These are phyloP conservation scores for Rousettus leschenaultii DNA, from an alignment of 2,113 vertebrate species.

Conservation along the genomic window DNA sequence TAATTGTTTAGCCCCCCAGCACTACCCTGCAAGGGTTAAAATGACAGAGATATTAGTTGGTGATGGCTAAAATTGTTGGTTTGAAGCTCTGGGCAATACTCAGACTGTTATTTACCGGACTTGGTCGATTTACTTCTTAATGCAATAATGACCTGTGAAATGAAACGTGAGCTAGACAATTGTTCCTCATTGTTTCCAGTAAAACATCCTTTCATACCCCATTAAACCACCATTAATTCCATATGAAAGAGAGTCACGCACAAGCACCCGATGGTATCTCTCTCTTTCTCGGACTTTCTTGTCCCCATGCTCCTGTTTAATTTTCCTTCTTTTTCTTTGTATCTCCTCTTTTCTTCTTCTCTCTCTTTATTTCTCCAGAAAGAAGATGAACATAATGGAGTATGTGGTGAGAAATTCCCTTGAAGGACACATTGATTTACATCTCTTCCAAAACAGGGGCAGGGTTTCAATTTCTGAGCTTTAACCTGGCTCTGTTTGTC, in stretches of 20 bases:
- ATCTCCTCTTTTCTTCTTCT: neutral
- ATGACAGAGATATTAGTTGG: constrained; percentile 84
- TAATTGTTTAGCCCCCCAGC: constrained; percentile 86
- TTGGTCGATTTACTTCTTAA: constrained; percentile 91
- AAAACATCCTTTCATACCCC: constrained; percentile 88
- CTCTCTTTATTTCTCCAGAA: neutral
- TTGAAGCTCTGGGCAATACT: constrained; percentile 85
- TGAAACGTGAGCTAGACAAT: constrained; percentile 90
- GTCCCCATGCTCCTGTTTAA: neutral
- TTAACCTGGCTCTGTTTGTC: neutral
- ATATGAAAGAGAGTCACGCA: constrained; percentile 81
- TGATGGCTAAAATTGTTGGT: constrained; percentile 82
- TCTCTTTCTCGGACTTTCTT: constrained; percentile 62
- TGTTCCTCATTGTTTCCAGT: constrained; percentile 89
- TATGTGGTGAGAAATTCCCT: neutral
- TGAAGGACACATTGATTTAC: neutral
- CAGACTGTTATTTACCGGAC: constrained; percentile 90
- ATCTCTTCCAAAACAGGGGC: neutral
- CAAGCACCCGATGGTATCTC: constrained; percentile 69
- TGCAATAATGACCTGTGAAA: constrained; percentile 92
- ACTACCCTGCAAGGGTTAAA: constrained; percentile 86
- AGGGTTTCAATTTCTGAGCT: neutral
- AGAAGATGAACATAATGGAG: neutral
- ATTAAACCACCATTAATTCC: constrained; percentile 90
- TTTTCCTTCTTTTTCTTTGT: neutral